Conservation (phyloP, 2,113 vertebrate species). For the Sylvietta virens region DNA sequence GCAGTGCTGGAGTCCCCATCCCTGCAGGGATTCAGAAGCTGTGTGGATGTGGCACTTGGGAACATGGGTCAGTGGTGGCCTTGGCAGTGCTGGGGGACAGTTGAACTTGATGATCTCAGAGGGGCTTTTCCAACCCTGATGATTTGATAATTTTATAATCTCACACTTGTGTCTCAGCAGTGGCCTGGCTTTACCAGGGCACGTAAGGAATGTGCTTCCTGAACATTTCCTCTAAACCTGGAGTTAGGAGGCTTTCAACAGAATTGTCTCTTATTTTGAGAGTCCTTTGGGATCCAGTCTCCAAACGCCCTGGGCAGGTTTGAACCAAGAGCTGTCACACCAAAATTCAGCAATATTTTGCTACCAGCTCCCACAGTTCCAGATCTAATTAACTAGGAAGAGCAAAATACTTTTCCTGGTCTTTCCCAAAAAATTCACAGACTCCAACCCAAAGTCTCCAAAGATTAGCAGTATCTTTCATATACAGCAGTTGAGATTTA, state of each 20-base stretch:
- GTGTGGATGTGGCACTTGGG: neutral
- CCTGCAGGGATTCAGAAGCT: rapidly evolving
- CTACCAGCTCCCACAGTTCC: neutral
- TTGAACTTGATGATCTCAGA: neutral
- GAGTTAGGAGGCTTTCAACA: neutral
- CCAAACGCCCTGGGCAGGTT: neutral
- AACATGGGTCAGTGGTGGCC: neutral
- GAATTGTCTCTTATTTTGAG: neutral
- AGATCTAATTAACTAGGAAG: neutral
- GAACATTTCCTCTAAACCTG: neutral
- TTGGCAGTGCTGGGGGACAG: neutral
- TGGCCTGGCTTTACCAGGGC: neutral
- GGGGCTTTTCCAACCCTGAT: neutral
- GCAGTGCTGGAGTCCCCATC: neutral
- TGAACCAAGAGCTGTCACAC: neutral
- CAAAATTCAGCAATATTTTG: neutral
- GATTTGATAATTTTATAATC: neutral
- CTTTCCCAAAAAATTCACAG: neutral
- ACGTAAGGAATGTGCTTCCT: neutral
- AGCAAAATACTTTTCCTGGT: neutral
- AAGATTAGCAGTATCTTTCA: neutral
- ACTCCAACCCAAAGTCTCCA: neutral
- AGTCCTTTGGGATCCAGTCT: neutral
- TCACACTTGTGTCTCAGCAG: neutral
- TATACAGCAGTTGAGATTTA: neutral